Conservation (phyloP, 2,888 invertebrate species). For the Brachypterus glaber region DNA sequence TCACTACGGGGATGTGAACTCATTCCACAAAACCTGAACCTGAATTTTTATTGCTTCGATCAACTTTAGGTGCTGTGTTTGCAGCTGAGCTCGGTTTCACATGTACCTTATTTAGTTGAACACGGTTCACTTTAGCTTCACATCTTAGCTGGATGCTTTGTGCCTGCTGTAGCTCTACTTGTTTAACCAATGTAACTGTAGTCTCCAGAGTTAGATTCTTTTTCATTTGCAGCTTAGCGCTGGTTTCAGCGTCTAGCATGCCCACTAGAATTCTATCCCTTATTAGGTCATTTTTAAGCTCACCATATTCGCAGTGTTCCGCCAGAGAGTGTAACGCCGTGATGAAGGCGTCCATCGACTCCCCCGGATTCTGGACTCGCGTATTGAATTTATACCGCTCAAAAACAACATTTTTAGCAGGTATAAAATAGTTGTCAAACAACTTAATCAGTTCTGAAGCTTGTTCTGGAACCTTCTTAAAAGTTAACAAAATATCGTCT, state of each 20-base stretch:
- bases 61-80: too few species aligned
- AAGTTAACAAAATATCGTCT: slow-evolving; percentile 14
- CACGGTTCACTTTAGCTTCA: too few species aligned
- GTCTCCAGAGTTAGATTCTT: slow-evolving; percentile 8
- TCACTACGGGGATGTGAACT: slow-evolving; percentile 7
- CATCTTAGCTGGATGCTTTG: neutral
- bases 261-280: slow-evolving; percentile 27
- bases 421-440: slow-evolving; percentile 10
- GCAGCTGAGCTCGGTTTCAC: too few species aligned
- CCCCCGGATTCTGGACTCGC: neutral
- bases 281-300: slow-evolving; percentile 23
- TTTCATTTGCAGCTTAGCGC: slow-evolving; percentile 19
- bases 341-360: slow-evolving; percentile 15
- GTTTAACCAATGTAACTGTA: slow-evolving; percentile 11
- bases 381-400: slow-evolving; percentile 3
- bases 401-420: neutral
- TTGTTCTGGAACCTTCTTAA: neutral
- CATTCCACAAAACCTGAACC: neutral
- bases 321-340: slow-evolving; percentile 20
- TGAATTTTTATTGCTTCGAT: too few species aligned
- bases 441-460: slow-evolving; percentile 18
- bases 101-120: too few species aligned
- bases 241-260: slow-evolving; percentile 19
- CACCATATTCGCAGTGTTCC: slow-evolving; percentile 21
- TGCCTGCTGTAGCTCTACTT: slow-evolving; percentile 13